phyloP scores from a whole-genome alignment of 1,140 invertebrate species.

The Lordiphosa collinella region DNA sequence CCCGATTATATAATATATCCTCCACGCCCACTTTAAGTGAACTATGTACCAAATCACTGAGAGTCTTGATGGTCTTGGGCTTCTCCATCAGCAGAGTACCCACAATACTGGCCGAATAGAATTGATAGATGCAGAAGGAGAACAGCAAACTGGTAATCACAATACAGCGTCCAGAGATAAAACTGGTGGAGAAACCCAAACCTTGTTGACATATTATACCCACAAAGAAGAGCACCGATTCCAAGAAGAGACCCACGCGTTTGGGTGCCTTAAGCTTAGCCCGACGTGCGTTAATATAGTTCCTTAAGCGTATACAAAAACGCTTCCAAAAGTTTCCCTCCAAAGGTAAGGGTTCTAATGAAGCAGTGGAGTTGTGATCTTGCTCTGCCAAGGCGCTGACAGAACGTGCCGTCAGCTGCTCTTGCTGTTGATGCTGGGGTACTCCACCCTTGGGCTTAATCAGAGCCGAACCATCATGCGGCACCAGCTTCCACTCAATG shows the following conservation, averaged over 20 bases:
- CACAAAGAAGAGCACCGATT: slow-evolving; percentile 76
- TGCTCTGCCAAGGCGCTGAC: slow-evolving; percentile 11
- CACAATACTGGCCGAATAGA: slow-evolving; percentile 87
- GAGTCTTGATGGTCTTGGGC: slow-evolving; percentile 83
- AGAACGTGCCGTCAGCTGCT: slow-evolving; percentile 1
- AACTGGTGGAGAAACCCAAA: slow-evolving; percentile 79
- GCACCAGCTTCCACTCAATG: slow-evolving; percentile 59
- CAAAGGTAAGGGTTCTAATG: slow-evolving; percentile 5
- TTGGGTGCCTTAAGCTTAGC: slow-evolving; percentile 19
- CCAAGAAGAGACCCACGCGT: slow-evolving; percentile 62
- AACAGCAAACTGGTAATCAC: slow-evolving; percentile 84
- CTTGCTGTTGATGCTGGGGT: slow-evolving; percentile 19
- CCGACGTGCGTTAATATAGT: slow-evolving; percentile 28
- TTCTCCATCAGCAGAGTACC: slow-evolving; percentile 85
- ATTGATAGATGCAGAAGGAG: slow-evolving; percentile 84
- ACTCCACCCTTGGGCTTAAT: slow-evolving; percentile 61
- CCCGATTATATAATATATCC: slow-evolving; percentile 83
- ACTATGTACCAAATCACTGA: slow-evolving; percentile 83
- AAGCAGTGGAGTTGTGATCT: slow-evolving; percentile 4
- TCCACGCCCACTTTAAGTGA: slow-evolving; percentile 83
- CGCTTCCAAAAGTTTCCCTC: slow-evolving; percentile 37
- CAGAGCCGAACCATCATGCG: slow-evolving; percentile 51
- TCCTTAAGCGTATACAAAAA: slow-evolving; percentile 27
- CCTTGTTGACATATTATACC: slow-evolving; percentile 80
- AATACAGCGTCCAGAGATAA: slow-evolving; percentile 82